Conservation (phyloP, 1,140 invertebrate species). For the Macrobrachium rosenbergii region DNA sequence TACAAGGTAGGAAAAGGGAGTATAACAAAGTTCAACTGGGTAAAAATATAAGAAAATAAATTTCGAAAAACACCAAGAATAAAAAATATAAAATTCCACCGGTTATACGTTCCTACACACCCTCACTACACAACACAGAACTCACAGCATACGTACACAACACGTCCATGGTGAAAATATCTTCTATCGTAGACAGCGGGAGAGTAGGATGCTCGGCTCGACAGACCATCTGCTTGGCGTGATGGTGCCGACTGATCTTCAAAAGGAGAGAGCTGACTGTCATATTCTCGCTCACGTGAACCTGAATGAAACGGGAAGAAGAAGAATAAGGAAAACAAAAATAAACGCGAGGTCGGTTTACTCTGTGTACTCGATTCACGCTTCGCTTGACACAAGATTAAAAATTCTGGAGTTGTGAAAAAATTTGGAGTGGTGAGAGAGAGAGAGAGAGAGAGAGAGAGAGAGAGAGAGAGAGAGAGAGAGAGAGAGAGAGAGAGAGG, state of each 20-base stretch:
- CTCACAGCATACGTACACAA: slow-evolving; percentile 43
- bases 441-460: not conserved
- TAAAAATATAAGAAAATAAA: too few species aligned
- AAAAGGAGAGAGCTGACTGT: not conserved
- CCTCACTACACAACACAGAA: not conserved
- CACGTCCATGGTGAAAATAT: slow-evolving; percentile 57
- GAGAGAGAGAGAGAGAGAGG: slow-evolving; percentile 24
- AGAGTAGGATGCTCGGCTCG: too few species aligned
- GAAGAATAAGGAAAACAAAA: too few species aligned
- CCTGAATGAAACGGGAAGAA: too few species aligned
- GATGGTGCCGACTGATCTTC: slow-evolving; percentile 41
- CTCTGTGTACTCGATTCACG: too few species aligned
- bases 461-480: slow-evolving; percentile 24
- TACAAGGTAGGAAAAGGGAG: too few species aligned
- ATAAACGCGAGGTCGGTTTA: too few species aligned
- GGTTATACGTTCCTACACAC: not conserved
- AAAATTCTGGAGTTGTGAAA: not conserved
- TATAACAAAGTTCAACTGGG: too few species aligned
- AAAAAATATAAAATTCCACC: too few species aligned
- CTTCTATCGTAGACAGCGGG: slow-evolving; percentile 29
- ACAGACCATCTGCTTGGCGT: slow-evolving; percentile 20
- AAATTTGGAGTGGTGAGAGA: not conserved
- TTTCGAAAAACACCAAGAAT: too few species aligned
- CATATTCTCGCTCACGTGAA: too few species aligned
- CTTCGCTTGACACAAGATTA: too few species aligned